These are phyloP conservation scores for Cremastinae sp. DNA, from an alignment of 2,888 invertebrate genomes.

Conservation along the genomic window DNA sequence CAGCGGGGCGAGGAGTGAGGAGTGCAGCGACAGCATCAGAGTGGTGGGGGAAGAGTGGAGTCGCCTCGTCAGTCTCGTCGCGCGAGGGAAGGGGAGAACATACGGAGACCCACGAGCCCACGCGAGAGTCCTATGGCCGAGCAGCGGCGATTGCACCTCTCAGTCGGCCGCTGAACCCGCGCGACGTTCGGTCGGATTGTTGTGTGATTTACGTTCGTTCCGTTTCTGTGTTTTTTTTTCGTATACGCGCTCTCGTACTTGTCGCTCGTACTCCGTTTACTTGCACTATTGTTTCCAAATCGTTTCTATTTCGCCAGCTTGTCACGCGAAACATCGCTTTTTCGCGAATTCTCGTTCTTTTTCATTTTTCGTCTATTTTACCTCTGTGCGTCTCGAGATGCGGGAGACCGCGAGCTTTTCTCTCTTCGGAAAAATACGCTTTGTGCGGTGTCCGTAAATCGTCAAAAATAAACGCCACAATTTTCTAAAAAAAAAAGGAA, in stretches of 20 bases:
- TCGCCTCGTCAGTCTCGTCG: conserved; percentile 54
- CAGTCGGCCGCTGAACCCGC: conserved; percentile 80
- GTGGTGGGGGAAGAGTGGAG: conserved; percentile 11
- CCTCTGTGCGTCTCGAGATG: conserved; percentile 14
- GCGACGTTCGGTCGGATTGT: conserved; percentile 70
- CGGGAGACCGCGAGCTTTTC: conserved; percentile 22
- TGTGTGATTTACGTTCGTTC: conserved; percentile 53
- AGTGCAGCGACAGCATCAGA: conserved; percentile 41
- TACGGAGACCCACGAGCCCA: conserved; percentile 61
- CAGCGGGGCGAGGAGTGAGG: conserved; percentile 11
- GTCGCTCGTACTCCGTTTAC: neutral
- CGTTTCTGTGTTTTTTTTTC: conserved; percentile 25
- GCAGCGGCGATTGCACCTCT: conserved; percentile 78
- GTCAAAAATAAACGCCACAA: conserved; percentile 6
- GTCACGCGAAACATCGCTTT: too few relatives aligned
- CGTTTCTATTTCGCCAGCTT: neutral
- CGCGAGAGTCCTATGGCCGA: conserved; percentile 76
- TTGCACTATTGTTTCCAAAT: neutral
- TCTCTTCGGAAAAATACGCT: neutral
- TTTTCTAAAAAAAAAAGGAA: conserved; percentile 5
- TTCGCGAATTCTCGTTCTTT: neutral
- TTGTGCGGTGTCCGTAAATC: conserved; percentile 22
- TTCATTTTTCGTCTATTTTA: conserved; percentile 18
- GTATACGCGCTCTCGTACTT: conserved; percentile 1
- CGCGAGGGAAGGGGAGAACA: conserved; percentile 68